Evolutionary conservation across 2,888 invertebrate species (phyloP), one percentile per base, ranked within the genome.

Genomic region (Drosophila lutescens): DNA sequence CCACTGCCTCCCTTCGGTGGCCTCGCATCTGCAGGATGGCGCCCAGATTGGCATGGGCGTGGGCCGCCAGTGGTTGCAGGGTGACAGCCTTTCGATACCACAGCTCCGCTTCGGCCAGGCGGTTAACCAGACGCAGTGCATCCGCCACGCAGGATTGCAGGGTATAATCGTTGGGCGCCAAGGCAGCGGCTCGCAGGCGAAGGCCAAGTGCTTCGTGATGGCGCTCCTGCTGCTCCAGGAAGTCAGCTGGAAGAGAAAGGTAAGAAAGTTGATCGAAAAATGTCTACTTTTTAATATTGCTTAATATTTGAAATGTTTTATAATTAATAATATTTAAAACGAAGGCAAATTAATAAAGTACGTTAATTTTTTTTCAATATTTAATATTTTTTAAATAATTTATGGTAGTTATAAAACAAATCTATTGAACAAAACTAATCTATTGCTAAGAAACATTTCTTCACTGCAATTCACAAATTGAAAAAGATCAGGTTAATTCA

Each of bases 1-100:
- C 93, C 56, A 97, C 96, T 0, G 98, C 98, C 75, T 97, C 96
- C 23, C 94, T 93, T 87, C 97, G 95, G 91, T 97, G 97, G 36
- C 97, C 97, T 90, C 98, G 98, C 82, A 98, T 93, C 92, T 98
- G 98, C 63, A 98, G 94, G 91, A 98, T 98, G 66, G 98, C 98
- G 17, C 98, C 98, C 60, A 98, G 94, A 92, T 98, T 98, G 89
- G 98, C 97, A 92, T 98, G 97, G 70, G 97, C 96, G 77, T 96
- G 95, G 0, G 97, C 96, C 84, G 97, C 96, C 95, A 97, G 92
- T 0, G 93, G 93, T 78, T 92, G 91, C 44, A 93, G 74, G 44
- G 87, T 85, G 8, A 91, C 91, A 23, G 93, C 91, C 80, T 94
- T 94, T 47, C 96, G 94, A 92, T 98, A 98, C 95, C 97, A 96